Base-by-base conservation (phyloP, 2,113 vertebrate genomes). In the Peromyscus maniculatus region DNA sequence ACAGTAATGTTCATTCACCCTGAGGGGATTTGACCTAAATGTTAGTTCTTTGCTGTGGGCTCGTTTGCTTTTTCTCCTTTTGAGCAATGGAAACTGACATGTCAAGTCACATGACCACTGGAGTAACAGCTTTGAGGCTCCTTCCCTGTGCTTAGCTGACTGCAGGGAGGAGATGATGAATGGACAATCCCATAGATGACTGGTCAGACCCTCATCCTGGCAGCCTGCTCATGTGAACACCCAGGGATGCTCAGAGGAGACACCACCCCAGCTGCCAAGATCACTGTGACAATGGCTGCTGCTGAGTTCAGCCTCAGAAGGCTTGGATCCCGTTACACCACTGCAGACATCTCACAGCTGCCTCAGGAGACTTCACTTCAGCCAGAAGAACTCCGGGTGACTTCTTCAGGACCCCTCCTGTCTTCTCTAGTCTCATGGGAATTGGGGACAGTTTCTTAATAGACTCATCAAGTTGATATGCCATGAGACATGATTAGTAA, bases 351-450 rank as follows among this genome's bases (percentile, higher is more conserved):
- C 11, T 82, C 55, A 59, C 5, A 24, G 79, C 33, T 82, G 55
- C 10, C 16, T 10, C 21, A 3, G 79, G 36, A 22, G 15, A 39
- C 24, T 5, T 19, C 26, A 11, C 26, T 66, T 46, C 43, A 66
- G 36, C 12, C 82, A 28, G 1, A 26, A 15, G 36, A 1, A 9
- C 7, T 3, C 21, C 64, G 28, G 82, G 11, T 43, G 36, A 28
- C 22, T 5, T 82, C 19, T 82, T 10, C 33, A 59, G 13, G 33
- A 57, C 0, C 10, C 78, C 31, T 36, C 9, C 17, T 49, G 36
- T 3, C 17, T 57, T 1, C 17, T 0, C 4, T 12, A 1, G 4
- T 36, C 33, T 22, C 5, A 13, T 13, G 33, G 19, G 0, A 1
- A 12, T 31, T 43, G 43, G 1, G 5, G 4, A 80, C 10, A 10